These are phyloP conservation scores for Tragopan temminckii DNA, from an alignment of 2,797 vertebrate genomes.

Conservation along the genomic window DNA sequence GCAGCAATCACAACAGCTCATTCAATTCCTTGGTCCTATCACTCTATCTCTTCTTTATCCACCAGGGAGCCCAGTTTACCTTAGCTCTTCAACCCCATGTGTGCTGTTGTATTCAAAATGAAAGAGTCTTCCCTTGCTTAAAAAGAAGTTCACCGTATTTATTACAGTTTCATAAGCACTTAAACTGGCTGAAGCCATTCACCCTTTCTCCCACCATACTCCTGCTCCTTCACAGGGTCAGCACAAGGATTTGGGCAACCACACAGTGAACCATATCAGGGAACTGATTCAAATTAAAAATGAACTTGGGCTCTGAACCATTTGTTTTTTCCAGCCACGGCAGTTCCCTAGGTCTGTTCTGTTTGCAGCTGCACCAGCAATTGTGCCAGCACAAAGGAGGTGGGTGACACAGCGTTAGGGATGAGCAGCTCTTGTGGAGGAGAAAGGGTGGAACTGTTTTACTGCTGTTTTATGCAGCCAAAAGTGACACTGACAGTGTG, in stretches of 20 bases:
- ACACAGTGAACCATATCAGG: background rate
- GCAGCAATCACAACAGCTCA: background rate
- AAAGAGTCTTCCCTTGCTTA: background rate
- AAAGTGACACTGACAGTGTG: background rate
- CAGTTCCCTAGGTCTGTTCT: constrained; percentile 3
- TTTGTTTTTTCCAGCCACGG: constrained; percentile 24
- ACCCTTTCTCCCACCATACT: background rate
- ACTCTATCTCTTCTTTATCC: background rate
- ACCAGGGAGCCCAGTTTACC: background rate
- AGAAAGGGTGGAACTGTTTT: constrained; percentile 5
- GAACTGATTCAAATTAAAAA: constrained; percentile 54
- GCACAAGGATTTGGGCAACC: constrained; percentile 28
- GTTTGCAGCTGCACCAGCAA: constrained; percentile 26
- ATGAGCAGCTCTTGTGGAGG: background rate
- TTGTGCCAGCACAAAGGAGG: constrained; percentile 35
- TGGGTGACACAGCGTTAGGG: constrained; percentile 6
- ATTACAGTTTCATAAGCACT: background rate
- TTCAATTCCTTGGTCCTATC: background rate
- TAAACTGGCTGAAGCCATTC: background rate
- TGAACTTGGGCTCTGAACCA: constrained; percentile 2
- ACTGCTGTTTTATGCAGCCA: background rate
- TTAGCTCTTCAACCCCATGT: background rate
- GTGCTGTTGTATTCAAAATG: background rate
- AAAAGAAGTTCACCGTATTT: background rate
- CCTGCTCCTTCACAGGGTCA: constrained; percentile 1